Evolutionary conservation across 2,113 vertebrate genomes (phyloP).

Genomic region (Tetrax tetrax): DNA sequence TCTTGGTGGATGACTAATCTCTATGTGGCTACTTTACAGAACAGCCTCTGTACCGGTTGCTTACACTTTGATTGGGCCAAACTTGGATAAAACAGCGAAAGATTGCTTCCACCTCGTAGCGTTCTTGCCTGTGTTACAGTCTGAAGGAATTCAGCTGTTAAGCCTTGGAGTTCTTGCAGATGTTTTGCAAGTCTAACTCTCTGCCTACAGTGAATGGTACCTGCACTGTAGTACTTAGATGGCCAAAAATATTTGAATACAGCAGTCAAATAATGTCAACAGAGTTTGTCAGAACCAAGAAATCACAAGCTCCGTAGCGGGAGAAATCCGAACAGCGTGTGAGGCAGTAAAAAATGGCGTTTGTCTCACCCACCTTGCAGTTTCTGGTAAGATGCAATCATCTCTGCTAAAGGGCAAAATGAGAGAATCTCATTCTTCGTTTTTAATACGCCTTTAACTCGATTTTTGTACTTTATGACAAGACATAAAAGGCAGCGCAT

Average conservation of each 20-base stretch:
- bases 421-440: neutral
- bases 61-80: neutral
- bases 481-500: neutral
- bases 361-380: neutral
- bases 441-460: neutral
- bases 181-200: neutral
- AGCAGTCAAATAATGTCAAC: rapidly evolving
- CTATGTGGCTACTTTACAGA: neutral
- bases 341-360: neutral
- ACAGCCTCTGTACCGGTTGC: neutral
- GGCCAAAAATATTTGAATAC: rapidly evolving
- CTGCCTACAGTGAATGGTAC: neutral
- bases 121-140: rapidly evolving
- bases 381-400: neutral
- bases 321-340: neutral
- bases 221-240: neutral
- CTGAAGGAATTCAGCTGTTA: neutral
- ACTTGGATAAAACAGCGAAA: rapidly evolving
- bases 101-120: neutral
- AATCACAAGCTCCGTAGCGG: rapidly evolving
- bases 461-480: neutral
- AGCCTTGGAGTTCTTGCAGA: rapidly evolving
- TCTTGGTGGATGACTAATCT: neutral
- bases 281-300: neutral
- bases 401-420: neutral